These are phyloP conservation scores for Arizona elegans DNA, from an alignment of 2,113 vertebrate genomes.

Conservation along the genomic window DNA sequence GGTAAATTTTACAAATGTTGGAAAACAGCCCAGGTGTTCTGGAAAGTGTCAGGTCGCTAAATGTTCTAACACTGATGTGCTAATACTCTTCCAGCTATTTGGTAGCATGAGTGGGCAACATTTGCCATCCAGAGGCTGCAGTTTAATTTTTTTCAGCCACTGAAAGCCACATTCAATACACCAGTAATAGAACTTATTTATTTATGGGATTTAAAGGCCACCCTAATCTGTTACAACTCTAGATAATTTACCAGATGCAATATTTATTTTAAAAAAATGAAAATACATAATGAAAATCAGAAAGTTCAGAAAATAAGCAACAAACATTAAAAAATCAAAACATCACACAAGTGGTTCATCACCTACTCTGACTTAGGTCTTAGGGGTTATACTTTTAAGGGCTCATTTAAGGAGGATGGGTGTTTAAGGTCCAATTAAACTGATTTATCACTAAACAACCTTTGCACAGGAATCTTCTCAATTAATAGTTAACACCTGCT, in stretches of 20 bases:
- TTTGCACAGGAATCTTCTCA: not conserved
- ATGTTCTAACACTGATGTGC: not conserved
- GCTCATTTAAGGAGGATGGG: not conserved
- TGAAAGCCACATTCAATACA: not conserved
- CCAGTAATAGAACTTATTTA: not conserved
- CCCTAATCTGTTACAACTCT: not conserved
- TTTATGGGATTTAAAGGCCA: not conserved
- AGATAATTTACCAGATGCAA: not conserved
- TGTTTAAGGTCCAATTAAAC: not conserved
- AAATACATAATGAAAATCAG: not conserved
- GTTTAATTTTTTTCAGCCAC: not conserved
- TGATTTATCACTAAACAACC: not conserved
- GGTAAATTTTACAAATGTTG: not conserved
- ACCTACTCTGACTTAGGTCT: not conserved
- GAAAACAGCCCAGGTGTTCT: not conserved
- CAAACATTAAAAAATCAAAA: not conserved
- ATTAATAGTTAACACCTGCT: not conserved
- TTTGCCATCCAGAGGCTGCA: not conserved
- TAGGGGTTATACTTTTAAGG: not conserved
- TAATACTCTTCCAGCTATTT: not conserved
- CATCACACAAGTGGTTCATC: not conserved
- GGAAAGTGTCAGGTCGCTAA: not conserved
- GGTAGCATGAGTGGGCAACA: not conserved
- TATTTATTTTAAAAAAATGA: not conserved
- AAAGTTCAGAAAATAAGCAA: not conserved